A percentile compares a stretch with the other conserved stretches of the same genome.
Conservation (phyloP, 2,888 invertebrate species). For the Abrostola tripartita region DNA sequence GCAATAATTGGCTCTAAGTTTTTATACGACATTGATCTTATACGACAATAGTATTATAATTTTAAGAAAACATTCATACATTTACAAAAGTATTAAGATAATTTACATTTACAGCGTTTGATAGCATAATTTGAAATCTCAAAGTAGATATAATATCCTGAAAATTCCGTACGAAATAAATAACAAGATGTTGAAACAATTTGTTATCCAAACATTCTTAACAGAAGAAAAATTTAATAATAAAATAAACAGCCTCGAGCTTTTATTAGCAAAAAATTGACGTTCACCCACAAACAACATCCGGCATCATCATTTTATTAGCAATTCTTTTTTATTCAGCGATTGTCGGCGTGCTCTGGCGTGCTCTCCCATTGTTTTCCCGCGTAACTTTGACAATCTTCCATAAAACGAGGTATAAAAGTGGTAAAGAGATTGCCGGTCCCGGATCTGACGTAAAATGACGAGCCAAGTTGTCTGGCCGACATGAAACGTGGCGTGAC, state of each 20-base stretch:
- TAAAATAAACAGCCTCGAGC: constrained; percentile 48
- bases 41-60: no score
- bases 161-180: constrained; percentile 31
- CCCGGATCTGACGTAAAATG: constrained; percentile 60
- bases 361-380: constrained; percentile 61
- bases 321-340: constrained; percentile 59
- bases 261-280: constrained; percentile 55
- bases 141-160: constrained; percentile 8
- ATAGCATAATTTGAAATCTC: no score
- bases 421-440: constrained; percentile 53
- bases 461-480: constrained; percentile 63
- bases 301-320: constrained; percentile 62
- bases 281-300: constrained; percentile 58
- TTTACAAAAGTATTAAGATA: no score
- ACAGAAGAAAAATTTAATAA: constrained; percentile 38
- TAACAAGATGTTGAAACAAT: constrained; percentile 43
- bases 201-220: constrained; percentile 43
- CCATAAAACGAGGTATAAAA: constrained; percentile 66
- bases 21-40: no score
- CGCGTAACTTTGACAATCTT: constrained; percentile 66
- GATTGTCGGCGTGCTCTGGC: constrained; percentile 55
- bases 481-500: constrained; percentile 65
- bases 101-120: no score
- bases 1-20: no score
- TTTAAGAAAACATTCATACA: no score